These are phyloP conservation scores for Nipponia nippon DNA, from an alignment of 2,113 vertebrate genomes.

Conservation along the genomic window DNA sequence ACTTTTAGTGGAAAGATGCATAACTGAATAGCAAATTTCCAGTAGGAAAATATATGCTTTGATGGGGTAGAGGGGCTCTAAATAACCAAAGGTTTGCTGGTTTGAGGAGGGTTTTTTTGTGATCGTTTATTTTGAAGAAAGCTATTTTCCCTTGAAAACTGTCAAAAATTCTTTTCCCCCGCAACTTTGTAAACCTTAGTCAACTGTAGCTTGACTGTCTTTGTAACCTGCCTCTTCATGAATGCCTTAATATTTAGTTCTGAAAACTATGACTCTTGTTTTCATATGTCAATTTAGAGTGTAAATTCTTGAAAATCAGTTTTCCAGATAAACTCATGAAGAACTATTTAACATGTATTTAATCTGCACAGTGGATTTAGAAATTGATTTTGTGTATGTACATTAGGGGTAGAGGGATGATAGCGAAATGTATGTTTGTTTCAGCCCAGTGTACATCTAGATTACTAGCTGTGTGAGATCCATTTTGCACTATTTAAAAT, in stretches of 20 bases:
- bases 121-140: neutral
- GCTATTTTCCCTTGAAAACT: neutral
- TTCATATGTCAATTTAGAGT: neutral
- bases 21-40: neutral
- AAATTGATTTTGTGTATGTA: neutral
- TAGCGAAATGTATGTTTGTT: neutral
- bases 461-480: neutral
- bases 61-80: neutral
- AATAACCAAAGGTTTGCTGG: neutral
- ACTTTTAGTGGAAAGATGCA: neutral
- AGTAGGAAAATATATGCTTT: neutral
- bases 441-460: neutral
- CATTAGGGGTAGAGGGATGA: neutral
- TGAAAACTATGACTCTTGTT: neutral
- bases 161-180: neutral
- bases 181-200: neutral
- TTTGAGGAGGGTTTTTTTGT: neutral
- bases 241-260: neutral
- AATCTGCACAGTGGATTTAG: neutral
- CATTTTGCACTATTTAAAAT: neutral
- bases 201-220: neutral
- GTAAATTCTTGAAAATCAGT: neutral
- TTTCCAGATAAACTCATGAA: neutral
- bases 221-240: neutral
- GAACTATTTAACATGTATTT: neutral